Conservation (phyloP, 2,113 vertebrate genomes). For the Regulus satrapa region DNA sequence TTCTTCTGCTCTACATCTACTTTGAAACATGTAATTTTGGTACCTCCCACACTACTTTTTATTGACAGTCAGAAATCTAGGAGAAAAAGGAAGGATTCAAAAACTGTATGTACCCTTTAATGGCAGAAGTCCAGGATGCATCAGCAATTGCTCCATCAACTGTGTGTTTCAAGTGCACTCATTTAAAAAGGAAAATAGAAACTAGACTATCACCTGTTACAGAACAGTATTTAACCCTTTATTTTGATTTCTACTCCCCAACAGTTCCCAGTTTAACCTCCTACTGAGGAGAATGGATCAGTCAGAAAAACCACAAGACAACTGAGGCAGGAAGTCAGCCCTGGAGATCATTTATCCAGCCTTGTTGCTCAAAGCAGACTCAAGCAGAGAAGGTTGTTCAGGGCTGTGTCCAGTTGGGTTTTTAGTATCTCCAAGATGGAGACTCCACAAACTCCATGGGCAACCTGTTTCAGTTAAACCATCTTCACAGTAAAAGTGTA, state of each 20-base stretch:
- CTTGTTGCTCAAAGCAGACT: not conserved
- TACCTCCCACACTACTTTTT: constrained; percentile 6
- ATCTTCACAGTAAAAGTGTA: not conserved
- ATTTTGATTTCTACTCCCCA: not conserved
- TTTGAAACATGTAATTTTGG: constrained; percentile 3
- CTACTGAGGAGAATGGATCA: not conserved
- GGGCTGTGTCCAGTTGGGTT: not conserved
- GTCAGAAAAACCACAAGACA: not conserved
- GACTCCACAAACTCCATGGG: not conserved
- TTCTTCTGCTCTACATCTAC: constrained; percentile 9
- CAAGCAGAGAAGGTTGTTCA: not conserved
- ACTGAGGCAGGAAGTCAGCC: not conserved
- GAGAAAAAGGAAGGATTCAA: not conserved
- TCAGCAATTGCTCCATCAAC: not conserved
- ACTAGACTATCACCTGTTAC: not conserved
- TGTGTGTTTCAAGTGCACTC: not conserved
- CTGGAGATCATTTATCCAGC: not conserved
- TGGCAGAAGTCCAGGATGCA: not conserved
- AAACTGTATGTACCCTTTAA: not conserved
- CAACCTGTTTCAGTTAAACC: not conserved
- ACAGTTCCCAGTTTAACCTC: not conserved
- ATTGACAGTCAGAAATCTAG: not conserved
- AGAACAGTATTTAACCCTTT: not conserved
- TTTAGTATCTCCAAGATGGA: not conserved
- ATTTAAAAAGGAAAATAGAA: not conserved